A percentile compares a stretch with the other conserved stretches of the same genome.
These are phyloP conservation scores for Mactra quadrangularis DNA, from an alignment of 1,140 invertebrate genomes.

Conservation along the genomic window DNA sequence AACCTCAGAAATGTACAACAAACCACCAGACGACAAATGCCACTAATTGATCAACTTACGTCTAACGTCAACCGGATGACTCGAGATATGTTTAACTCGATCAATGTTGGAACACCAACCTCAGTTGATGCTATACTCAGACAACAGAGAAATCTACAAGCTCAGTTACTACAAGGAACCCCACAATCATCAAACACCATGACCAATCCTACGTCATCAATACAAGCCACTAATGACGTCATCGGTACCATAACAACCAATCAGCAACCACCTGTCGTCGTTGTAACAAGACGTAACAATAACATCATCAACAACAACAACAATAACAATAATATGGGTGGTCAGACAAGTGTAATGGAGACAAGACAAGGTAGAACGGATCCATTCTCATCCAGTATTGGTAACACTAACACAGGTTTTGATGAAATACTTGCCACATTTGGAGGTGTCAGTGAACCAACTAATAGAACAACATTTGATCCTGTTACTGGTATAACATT, in stretches of 20 bases:
- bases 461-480: conserved; percentile 17
- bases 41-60: not conserved
- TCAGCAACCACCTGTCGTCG: too few species aligned
- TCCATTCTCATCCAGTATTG: conserved; percentile 14
- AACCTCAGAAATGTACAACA: conserved; percentile 1
- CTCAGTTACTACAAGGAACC: not conserved
- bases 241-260: not conserved
- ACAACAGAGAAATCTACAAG: conserved; percentile 33
- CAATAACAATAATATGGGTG: too few species aligned
- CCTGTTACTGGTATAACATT: conserved; percentile 26
- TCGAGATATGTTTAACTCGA: conserved; percentile 18
- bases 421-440: conserved; percentile 14
- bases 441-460: conserved; percentile 14
- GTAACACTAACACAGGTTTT: conserved; percentile 9
- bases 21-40: not conserved
- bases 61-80: conserved; percentile 31
- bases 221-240: not conserved
- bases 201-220: not conserved
- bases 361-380: not conserved
- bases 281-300: too few species aligned
- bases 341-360: too few species aligned
- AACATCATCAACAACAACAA: too few species aligned
- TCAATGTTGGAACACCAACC: not conserved
- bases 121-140: conserved; percentile 8
- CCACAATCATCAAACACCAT: not conserved